A percentile compares a stretch with the other conserved stretches of the same genome.
Evolutionary conservation across 2,797 vertebrate genomes (phyloP).

Genomic region (Halcyon leucocephala): DNA sequence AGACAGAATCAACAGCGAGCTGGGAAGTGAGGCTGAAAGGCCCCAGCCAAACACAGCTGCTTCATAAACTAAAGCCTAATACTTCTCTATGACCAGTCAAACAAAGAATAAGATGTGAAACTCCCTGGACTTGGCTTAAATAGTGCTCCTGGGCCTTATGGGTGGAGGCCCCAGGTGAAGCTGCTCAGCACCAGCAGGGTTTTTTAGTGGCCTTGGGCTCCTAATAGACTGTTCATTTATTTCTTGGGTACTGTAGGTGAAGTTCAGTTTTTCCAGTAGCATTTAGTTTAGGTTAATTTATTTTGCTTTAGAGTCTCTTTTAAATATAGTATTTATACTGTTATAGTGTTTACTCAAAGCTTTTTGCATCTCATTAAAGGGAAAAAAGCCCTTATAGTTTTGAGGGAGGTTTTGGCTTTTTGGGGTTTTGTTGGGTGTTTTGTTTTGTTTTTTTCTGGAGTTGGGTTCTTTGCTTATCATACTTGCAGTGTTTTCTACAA

Average conservation of each 20-base stretch:
- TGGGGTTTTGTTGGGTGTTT: too few relatives aligned
- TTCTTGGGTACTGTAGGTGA: fast-evolving
- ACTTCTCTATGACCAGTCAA: fast-evolving
- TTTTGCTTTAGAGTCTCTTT: fast-evolving
- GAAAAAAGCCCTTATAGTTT: fast-evolving
- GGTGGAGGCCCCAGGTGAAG: background rate
- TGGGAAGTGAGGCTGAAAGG: fast-evolving
- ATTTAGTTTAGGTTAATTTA: fast-evolving
- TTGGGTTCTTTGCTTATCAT: fast-evolving
- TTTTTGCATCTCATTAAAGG: fast-evolving
- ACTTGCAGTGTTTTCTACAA: fast-evolving
- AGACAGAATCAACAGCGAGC: fast-evolving
- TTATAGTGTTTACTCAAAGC: fast-evolving
- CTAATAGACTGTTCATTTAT: fast-evolving
- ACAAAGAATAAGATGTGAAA: fast-evolving
- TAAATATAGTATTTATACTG: fast-evolving
- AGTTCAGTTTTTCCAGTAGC: fast-evolving
- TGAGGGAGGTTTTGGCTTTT: fast-evolving
- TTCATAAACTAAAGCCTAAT: fast-evolving
- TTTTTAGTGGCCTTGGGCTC: background rate
- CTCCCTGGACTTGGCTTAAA: fast-evolving
- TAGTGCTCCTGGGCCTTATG: background rate
- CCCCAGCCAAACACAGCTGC: fast-evolving
- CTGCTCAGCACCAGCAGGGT: background rate
- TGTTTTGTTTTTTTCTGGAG: too few relatives aligned